Evolutionary conservation across 1,140 invertebrate species (phyloP).

Genomic region (Rhizoglyphus robini): DNA sequence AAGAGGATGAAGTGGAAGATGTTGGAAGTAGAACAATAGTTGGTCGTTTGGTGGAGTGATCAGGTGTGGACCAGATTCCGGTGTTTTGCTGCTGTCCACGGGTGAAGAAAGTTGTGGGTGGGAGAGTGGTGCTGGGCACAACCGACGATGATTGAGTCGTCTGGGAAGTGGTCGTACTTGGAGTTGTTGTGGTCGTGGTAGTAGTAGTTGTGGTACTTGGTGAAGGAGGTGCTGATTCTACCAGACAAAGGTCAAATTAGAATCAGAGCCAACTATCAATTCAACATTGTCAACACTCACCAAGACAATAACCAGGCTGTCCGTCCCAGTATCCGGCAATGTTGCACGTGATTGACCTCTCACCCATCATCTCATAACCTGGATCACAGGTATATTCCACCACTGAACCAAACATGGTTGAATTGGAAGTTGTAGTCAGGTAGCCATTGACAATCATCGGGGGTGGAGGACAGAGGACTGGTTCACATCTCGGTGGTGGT

Average conservation of each 20-base stretch:
- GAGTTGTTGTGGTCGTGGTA: constrained; percentile 13
- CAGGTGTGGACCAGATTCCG: background rate
- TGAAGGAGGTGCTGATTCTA: background rate
- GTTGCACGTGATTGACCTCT: constrained; percentile 49
- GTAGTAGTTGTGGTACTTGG: constrained; percentile 21
- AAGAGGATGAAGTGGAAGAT: background rate
- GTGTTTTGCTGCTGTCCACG: background rate
- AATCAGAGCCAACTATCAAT: background rate
- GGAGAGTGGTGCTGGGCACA: background rate
- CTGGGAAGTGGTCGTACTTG: constrained; percentile 17
- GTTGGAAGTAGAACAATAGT: background rate
- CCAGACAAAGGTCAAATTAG: too few species aligned
- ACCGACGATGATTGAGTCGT: background rate
- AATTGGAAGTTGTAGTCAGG: constrained; percentile 45
- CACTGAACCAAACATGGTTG: constrained; percentile 48
- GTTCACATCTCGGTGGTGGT: constrained; percentile 71
- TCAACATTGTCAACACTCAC: background rate
- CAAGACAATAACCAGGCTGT: constrained; percentile 41
- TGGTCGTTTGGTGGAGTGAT: background rate
- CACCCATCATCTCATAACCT: constrained; percentile 51
- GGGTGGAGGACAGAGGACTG: constrained; percentile 59
- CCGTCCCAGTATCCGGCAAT: constrained; percentile 63
- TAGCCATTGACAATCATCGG: constrained; percentile 53
- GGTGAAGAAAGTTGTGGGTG: constrained; percentile 1
- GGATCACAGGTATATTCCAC: constrained; percentile 59